Base-by-base conservation (phyloP, 2,113 vertebrate genomes). In the Pitta sordida region DNA sequence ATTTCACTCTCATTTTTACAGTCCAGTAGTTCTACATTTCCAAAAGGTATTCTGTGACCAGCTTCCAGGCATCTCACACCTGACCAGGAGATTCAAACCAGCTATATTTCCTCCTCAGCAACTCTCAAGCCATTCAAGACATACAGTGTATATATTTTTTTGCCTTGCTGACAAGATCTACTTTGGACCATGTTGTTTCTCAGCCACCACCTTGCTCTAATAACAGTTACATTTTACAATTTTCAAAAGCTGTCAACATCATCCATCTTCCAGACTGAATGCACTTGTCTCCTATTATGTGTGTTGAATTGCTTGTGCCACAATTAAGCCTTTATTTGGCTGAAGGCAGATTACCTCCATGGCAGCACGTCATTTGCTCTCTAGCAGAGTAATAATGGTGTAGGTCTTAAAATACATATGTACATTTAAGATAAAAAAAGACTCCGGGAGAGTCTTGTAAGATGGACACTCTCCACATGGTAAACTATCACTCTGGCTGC, bases 231-330 rank as follows among this genome's bases (percentile, higher is more conserved):
- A 63, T 53, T 76, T 95, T 88, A 90, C 49, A 83, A 32, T 84
- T 93, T 94, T 73, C 36, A 88, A 79, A 94, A 90, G 81, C 79
- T 90, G 90, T 91, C 94, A 96, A 84, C 53, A 74, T 76, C 85
- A 91, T 81, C 16, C 15, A 90, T 79, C 87, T 68, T 78, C 71
- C 59, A 93, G 79, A 64, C 64, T 82, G 67, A 60, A 92, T 56
- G 79, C 59, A 24, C 70, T 59, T 68, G 73, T 88, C 82, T 91
- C 56, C 49, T 78, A 13, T 93, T 83, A 81, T 43, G n/a, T 80
- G 74, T 70, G 77, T 85, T 67, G 80, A 83, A 88, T 56, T 79
- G 59, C 53, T 89, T 89, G 70, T 93, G 76, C 60, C 93, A 75
- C 75, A 78, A 49, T 91, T 92, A 74, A 85, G 86, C 43, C 91